Percentiles rank a stretch among this genome's conserved stretches.
These are phyloP conservation scores for Lota lota DNA, from an alignment of 2,113 vertebrate genomes.

Conservation along the genomic window DNA sequence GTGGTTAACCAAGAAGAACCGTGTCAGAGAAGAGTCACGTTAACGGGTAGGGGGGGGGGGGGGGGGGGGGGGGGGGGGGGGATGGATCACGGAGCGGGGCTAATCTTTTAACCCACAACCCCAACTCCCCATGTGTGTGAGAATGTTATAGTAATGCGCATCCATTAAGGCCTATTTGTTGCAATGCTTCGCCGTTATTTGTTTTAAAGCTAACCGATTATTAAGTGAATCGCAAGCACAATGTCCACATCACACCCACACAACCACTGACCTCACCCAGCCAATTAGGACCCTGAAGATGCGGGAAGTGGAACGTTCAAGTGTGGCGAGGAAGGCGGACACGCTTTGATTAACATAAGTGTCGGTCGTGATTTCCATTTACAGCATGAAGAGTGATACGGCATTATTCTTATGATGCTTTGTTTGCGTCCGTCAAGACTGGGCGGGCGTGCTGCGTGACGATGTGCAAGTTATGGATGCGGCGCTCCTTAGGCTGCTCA, in stretches of 20 bases:
- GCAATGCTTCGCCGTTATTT: conserved; percentile 2
- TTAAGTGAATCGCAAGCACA: conserved; percentile 21
- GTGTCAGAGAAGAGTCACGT: conserved; percentile 20
- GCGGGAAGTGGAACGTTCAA: conserved; percentile 24
- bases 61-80: too few relatives aligned
- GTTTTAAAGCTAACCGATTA: conserved; percentile 63
- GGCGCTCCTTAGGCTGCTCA: conserved; percentile 46
- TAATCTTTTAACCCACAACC: conserved; percentile 44
- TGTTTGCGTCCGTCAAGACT: conserved; percentile 24
- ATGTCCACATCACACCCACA: conserved; percentile 59
- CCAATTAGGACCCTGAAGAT: conserved; percentile 14
- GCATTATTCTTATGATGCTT: conserved; percentile 32
- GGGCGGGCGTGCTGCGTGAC: not conserved
- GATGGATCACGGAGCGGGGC: conserved; percentile 51
- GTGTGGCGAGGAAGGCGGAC: conserved; percentile 8
- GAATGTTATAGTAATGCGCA: conserved; percentile 61
- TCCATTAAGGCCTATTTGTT: not conserved
- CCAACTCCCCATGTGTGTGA: conserved; percentile 26
- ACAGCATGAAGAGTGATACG: conserved; percentile 23
- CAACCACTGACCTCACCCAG: conserved; percentile 43
- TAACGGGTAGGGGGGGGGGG: too few relatives aligned
- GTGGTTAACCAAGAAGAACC: not conserved
- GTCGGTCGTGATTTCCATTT: not conserved
- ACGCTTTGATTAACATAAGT: conserved; percentile 23
- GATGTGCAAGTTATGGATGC: conserved; percentile 38